Evolutionary conservation across 2,888 invertebrate species (phyloP).

Genomic region (Drosophila gaucha): DNA sequence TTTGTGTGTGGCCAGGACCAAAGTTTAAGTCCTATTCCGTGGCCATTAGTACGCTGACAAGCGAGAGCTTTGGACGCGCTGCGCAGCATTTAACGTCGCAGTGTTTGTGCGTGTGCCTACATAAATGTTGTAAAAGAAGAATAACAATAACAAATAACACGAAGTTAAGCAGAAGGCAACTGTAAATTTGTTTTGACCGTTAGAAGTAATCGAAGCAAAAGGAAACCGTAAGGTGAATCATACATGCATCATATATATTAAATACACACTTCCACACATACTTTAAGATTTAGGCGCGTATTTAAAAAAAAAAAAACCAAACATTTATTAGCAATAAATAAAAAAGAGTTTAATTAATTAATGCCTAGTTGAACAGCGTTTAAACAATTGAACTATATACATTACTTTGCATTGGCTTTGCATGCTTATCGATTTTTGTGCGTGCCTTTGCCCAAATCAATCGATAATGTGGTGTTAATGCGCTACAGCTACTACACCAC

Average conservation of each 20-base stretch:
- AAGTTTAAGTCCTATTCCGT: constrained; percentile 57
- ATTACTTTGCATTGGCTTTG: constrained; percentile 54
- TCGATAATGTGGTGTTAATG: constrained; percentile 82
- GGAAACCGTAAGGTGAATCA: constrained; percentile 53
- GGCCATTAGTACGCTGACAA: constrained; percentile 68
- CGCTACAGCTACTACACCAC: constrained; percentile 45
- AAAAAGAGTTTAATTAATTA: constrained; percentile 8
- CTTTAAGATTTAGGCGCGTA: constrained; percentile 55
- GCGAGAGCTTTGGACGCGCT: constrained; percentile 74
- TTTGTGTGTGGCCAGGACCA: constrained; percentile 45
- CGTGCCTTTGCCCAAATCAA: constrained; percentile 74
- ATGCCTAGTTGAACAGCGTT: constrained; percentile 9
- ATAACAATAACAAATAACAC: constrained; percentile 65
- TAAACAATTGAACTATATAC: constrained; percentile 49
- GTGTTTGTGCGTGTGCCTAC: constrained; percentile 30
- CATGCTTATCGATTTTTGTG: constrained; percentile 72
- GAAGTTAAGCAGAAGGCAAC: constrained; percentile 20
- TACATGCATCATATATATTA: constrained; percentile 26
- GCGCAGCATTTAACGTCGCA: constrained; percentile 46
- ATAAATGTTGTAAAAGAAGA: constrained; percentile 54
- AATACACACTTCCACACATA: constrained; percentile 19
- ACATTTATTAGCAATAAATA: constrained; percentile 38
- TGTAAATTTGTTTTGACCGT: constrained; percentile 25
- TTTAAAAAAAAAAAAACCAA: constrained; percentile 24
- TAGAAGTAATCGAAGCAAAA: constrained; percentile 25